Evolutionary conservation across 92 coral and sea anemone genomes (phyloP).

Genomic region (Actinernus sp.): DNA sequence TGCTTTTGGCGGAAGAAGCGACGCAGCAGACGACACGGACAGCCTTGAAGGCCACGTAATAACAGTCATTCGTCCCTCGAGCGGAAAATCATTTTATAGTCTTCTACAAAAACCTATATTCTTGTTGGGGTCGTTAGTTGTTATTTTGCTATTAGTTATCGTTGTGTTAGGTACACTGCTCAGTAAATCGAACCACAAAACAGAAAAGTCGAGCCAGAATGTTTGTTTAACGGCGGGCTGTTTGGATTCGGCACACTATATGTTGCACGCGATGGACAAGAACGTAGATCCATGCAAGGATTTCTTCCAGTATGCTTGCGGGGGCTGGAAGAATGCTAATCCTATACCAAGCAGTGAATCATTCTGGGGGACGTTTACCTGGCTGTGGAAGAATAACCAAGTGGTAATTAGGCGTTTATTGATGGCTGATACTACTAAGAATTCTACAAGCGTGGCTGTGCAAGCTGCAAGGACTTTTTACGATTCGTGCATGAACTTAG

Average conservation of each 20-base stretch:
- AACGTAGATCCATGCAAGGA: constrained; percentile 71
- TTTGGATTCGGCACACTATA: constrained; percentile 65
- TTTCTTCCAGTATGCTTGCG: constrained; percentile 87
- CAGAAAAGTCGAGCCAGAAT: constrained; percentile 4
- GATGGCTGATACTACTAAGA: constrained; percentile 5
- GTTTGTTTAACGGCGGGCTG: constrained; percentile 75
- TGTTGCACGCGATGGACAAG: constrained; percentile 65
- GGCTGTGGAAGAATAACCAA: constrained; percentile 60
- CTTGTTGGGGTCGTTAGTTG: constrained; percentile 26
- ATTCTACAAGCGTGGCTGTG: constrained; percentile 36
- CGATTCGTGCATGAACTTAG: constrained; percentile 76
- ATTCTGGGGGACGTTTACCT: constrained; percentile 86
- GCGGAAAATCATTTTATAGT: constrained; percentile 8
- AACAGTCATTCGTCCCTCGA: constrained; percentile 39
- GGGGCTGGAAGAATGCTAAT: constrained; percentile 78
- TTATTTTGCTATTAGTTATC: constrained; percentile 39
- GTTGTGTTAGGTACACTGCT: constrained; percentile 51
- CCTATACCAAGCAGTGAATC: constrained; percentile 80
- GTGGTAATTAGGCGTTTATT: constrained; percentile 49
- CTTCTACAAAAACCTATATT: constrained; percentile 15
- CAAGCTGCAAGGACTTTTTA: constrained; percentile 72
- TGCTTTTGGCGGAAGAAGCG: constrained; percentile 31
- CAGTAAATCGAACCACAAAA: constrained; percentile 1
- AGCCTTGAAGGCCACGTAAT: constrained; percentile 50
- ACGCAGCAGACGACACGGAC: constrained; percentile 26